These are phyloP conservation scores for Elachura formosa DNA, from an alignment of 2,113 vertebrate species.

Conservation along the genomic window DNA sequence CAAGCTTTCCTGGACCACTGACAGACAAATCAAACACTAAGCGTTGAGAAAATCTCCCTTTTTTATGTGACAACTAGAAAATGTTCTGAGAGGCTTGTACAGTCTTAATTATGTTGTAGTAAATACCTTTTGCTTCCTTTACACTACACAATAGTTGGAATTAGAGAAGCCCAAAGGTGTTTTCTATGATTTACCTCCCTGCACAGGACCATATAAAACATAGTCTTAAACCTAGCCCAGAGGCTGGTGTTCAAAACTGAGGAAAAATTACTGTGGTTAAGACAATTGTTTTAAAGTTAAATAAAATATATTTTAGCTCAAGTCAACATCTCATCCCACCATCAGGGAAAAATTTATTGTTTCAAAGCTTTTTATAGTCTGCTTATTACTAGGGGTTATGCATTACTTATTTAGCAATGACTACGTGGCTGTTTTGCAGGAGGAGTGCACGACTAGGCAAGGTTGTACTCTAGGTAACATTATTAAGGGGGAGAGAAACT, in stretches of 20 bases:
- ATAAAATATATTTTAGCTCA: not conserved
- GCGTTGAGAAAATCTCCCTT: not conserved
- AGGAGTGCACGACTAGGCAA: not conserved
- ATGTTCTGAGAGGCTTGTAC: not conserved
- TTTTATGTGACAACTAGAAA: not conserved
- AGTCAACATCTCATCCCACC: not conserved
- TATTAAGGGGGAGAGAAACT: not conserved
- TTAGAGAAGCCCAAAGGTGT: not conserved
- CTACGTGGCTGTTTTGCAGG: not conserved
- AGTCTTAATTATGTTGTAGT: not conserved
- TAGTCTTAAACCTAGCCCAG: not conserved
- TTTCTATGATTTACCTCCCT: not conserved
- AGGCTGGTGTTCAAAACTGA: not conserved
- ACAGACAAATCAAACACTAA: not conserved
- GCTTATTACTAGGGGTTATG: not conserved
- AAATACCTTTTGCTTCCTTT: not conserved
- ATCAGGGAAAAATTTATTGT: not conserved
- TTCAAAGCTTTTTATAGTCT: not conserved
- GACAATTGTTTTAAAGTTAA: not conserved
- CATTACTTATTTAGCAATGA: not conserved
- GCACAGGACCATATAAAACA: not conserved
- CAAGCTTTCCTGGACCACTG: not conserved
- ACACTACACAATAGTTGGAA: not conserved
- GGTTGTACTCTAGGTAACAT: not conserved
- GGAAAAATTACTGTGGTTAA: not conserved